A percentile compares a stretch with the other conserved stretches of the same genome.
Conservation (phyloP, 2,113 vertebrate genomes). For the Podocnemis expansa region DNA sequence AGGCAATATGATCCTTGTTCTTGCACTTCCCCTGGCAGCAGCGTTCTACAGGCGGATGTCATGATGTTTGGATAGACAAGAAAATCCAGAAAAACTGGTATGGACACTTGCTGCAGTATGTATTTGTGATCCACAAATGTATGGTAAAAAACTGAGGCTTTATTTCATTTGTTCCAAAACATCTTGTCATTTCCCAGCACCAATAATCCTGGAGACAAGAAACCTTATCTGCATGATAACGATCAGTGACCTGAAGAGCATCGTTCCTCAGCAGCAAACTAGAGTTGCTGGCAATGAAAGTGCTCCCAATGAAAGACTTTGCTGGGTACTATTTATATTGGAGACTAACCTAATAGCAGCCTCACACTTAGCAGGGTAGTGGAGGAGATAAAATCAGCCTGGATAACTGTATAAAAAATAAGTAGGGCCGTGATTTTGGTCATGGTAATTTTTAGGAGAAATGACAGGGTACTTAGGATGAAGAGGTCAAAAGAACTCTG, state of each 20-base stretch:
- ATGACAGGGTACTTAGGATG: background rate
- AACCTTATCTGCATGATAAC: background rate
- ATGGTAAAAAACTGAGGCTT: background rate
- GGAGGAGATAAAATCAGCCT: background rate
- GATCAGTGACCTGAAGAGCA: background rate
- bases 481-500: background rate
- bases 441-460: background rate
- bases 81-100: constrained; percentile 55
- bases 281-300: background rate
- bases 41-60: fast-evolving
- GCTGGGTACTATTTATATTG: background rate
- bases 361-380: background rate
- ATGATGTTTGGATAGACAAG: fast-evolving
- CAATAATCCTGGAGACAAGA: fast-evolving
- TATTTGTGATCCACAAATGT: background rate
- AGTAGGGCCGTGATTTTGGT: background rate
- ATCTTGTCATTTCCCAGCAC: background rate
- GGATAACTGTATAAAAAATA: background rate
- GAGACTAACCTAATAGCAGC: background rate
- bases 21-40: fast-evolving
- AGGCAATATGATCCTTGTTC: background rate
- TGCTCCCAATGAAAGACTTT: background rate
- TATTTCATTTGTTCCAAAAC: background rate
- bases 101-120: fast-evolving
- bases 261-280: fast-evolving